These are phyloP conservation scores for Danaus melanippus DNA, from an alignment of 1,140 invertebrate species.

Conservation along the genomic window DNA sequence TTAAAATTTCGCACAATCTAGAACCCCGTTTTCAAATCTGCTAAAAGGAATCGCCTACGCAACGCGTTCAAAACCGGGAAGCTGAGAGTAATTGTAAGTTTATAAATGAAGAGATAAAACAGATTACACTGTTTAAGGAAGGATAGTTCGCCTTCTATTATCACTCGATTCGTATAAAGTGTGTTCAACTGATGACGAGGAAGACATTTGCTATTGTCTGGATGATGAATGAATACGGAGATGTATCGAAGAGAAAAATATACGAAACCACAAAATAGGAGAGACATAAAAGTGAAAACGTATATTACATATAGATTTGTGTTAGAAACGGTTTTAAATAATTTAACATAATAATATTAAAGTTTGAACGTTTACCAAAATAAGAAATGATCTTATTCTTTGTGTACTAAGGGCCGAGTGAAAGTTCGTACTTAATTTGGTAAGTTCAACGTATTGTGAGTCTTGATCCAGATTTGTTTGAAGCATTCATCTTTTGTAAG, in stretches of 20 bases:
- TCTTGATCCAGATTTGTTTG: slow-evolving; percentile 53
- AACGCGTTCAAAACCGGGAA: slow-evolving; percentile 49
- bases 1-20: slow-evolving; percentile 16
- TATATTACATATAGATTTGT: slow-evolving; percentile 6
- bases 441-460: slow-evolving; percentile 43
- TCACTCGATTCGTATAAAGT: slow-evolving; percentile 17
- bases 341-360: not conserved
- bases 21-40: slow-evolving; percentile 30
- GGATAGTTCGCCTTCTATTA: slow-evolving; percentile 36
- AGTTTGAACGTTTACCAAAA: slow-evolving; percentile 14
- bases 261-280: slow-evolving; percentile 4
- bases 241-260: not conserved
- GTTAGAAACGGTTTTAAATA: no score
- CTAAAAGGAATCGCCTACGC: slow-evolving; percentile 48
- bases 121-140: slow-evolving; percentile 56
- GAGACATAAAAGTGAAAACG: slow-evolving; percentile 5
- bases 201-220: slow-evolving; percentile 5
- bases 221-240: not conserved
- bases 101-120: slow-evolving; percentile 61
- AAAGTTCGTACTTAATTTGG: slow-evolving; percentile 59
- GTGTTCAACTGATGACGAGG: slow-evolving; percentile 16
- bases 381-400: slow-evolving; percentile 36
- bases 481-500: slow-evolving; percentile 49
- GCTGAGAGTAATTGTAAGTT: slow-evolving; percentile 53
- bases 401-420: slow-evolving; percentile 50